Percentiles rank a stretch among this genome's conserved stretches.
Conservation (phyloP, 2,113 vertebrate genomes). For the Rhea pennata region DNA sequence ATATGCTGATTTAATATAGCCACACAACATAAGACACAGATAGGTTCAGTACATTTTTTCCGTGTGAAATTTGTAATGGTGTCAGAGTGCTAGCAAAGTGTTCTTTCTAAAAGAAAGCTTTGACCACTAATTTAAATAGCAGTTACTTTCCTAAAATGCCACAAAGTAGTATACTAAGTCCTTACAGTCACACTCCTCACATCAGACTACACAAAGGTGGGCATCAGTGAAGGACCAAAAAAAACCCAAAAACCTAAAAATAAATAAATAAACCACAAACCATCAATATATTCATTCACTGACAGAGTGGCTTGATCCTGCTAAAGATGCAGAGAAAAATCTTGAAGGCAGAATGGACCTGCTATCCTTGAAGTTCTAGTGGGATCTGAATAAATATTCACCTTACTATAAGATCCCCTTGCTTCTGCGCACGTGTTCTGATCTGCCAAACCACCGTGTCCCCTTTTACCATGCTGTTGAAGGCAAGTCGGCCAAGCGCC, state of each 20-base stretch:
- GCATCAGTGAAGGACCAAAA: background rate
- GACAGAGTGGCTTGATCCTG: background rate
- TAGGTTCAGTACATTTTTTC: background rate
- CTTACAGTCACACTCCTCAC: background rate
- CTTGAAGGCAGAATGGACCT: background rate
- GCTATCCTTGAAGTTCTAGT: background rate
- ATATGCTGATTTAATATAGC: background rate
- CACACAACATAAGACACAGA: background rate
- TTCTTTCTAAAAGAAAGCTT: background rate
- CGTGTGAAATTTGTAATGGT: background rate
- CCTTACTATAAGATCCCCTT: background rate
- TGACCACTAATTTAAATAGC: background rate
- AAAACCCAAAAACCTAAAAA: background rate
- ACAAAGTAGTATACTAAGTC: background rate
- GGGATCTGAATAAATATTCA: conserved; percentile 7
- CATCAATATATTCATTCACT: background rate
- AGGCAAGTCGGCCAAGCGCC: background rate
- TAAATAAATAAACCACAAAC: too few species aligned
- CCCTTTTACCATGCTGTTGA: background rate
- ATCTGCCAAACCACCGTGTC: background rate
- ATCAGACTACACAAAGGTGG: background rate
- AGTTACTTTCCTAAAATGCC: background rate
- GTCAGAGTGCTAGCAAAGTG: background rate
- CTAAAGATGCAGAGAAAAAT: background rate
- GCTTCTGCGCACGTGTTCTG: background rate